These are phyloP conservation scores for Chaetura pelagica DNA, from an alignment of 2,113 vertebrate species.

Conservation along the genomic window DNA sequence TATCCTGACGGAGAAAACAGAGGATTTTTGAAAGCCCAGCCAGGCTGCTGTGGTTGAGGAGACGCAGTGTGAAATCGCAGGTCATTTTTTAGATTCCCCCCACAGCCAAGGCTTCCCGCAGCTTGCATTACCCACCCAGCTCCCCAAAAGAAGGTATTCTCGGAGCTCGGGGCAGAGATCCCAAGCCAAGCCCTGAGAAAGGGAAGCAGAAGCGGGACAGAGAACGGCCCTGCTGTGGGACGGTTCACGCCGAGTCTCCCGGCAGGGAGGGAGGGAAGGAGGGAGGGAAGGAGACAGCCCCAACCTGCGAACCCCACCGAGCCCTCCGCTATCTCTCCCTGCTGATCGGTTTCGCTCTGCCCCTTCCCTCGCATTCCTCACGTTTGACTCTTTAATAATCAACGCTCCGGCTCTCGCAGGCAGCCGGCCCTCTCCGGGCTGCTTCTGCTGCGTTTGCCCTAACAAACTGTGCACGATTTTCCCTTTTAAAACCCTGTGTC, in stretches of 20 bases:
- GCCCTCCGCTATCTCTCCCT: neutral
- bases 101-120: neutral
- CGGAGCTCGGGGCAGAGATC: rapidly evolving
- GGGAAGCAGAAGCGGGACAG: neutral
- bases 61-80: neutral
- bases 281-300: neutral
- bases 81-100: neutral
- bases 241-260: neutral
- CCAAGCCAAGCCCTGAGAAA: neutral
- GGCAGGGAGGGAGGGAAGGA: no score
- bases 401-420: neutral
- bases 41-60: neutral
- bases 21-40: neutral
- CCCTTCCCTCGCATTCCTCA: neutral
- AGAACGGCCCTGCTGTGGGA: neutral
- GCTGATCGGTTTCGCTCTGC: neutral
- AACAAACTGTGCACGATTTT: neutral
- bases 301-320: neutral
- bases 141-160: neutral
- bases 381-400: neutral
- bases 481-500: neutral
- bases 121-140: neutral
- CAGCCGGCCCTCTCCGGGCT: neutral
- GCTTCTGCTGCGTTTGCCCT: neutral
- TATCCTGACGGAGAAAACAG: slow-evolving; percentile 8